Percentiles rank a stretch among this genome's conserved stretches.
phyloP scores from a whole-genome alignment of 2,888 invertebrate genomes.

The Hipparchia semele region DNA sequence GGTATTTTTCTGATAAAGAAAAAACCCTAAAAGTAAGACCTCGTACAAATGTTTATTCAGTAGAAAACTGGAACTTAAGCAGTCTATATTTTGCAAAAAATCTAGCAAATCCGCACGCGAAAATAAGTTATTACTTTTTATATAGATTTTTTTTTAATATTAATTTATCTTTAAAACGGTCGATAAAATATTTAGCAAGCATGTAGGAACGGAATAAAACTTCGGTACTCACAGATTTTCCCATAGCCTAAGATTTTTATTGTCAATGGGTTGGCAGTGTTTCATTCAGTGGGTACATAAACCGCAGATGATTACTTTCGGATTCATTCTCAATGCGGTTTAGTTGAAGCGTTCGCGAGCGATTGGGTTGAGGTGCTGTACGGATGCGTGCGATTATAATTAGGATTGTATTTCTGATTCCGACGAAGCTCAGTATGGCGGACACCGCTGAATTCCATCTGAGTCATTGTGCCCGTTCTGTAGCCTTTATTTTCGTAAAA shows the following conservation, averaged over 20 bases:
- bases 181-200: slow-evolving; percentile 16
- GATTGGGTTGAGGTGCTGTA: slow-evolving; percentile 79
- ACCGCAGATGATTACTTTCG: slow-evolving; percentile 43
- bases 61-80: too few species aligned
- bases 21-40: too few species aligned
- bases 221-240: slow-evolving; percentile 24
- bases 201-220: slow-evolving; percentile 8
- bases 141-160: too few species aligned
- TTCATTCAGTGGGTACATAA: slow-evolving; percentile 41
- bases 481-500: slow-evolving; percentile 81
- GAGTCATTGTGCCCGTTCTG: slow-evolving; percentile 82
- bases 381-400: slow-evolving; percentile 83
- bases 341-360: slow-evolving; percentile 65
- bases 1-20: too few species aligned
- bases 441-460: slow-evolving; percentile 80
- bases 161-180: not conserved
- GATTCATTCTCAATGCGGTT: slow-evolving; percentile 48
- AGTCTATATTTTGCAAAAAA: not conserved
- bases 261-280: slow-evolving; percentile 31
- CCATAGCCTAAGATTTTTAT: slow-evolving; percentile 28
- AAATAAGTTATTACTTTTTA: too few species aligned
- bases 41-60: too few species aligned
- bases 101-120: too few species aligned
- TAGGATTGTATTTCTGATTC: slow-evolving; percentile 84
- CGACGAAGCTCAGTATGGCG: slow-evolving; percentile 79